phyloP scores from a whole-genome alignment of 2,113 vertebrate species.

The Oenanthe oenanthe region DNA sequence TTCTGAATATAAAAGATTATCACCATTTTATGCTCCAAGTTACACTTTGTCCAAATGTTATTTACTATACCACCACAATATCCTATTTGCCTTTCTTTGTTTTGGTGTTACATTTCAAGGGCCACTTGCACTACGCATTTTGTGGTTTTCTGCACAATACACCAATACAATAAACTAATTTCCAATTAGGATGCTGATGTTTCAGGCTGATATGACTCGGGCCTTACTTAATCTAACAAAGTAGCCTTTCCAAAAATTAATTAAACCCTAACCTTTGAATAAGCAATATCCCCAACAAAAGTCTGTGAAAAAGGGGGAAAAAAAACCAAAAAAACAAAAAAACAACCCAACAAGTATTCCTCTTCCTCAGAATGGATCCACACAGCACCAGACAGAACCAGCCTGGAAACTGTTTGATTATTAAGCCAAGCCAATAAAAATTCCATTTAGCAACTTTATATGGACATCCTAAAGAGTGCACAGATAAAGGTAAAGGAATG shows the following conservation, averaged over 20 bases:
- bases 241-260: slow-evolving; percentile 18
- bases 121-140: neutral
- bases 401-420: slow-evolving; percentile 62
- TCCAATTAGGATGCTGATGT: neutral
- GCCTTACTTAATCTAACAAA: neutral
- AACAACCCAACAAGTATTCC: neutral
- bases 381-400: slow-evolving; percentile 48
- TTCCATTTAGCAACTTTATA: slow-evolving; percentile 66
- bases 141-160: neutral
- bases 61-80: neutral
- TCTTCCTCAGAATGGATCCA: slow-evolving; percentile 37
- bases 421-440: slow-evolving; percentile 67
- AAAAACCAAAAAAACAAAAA: neutral
- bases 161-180: neutral
- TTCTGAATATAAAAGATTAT: neutral
- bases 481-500: slow-evolving; percentile 64
- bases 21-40: neutral
- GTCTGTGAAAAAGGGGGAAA: neutral
- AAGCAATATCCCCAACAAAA: neutral
- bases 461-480: slow-evolving; percentile 27
- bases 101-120: neutral
- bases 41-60: neutral
- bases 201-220: neutral
- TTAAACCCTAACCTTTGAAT: neutral
- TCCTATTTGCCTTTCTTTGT: neutral